These are phyloP conservation scores for Scophthalmus maximus DNA, from an alignment of 2,113 vertebrate species.

Conservation along the genomic window DNA sequence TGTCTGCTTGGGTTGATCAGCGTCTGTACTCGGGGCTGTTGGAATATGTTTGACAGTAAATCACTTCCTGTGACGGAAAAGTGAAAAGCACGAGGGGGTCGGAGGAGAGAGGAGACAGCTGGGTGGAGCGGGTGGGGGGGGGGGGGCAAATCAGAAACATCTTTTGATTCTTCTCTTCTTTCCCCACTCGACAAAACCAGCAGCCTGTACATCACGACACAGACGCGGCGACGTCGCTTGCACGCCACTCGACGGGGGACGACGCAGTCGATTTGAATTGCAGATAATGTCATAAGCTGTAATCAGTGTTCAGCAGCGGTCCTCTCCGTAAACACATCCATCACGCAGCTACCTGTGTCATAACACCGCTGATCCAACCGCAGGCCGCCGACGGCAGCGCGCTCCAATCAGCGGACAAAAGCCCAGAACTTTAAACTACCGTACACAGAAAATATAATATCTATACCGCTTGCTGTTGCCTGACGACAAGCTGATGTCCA, in stretches of 20 bases:
- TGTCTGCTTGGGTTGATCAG: slow-evolving; percentile 30
- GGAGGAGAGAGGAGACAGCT: slow-evolving; percentile 18
- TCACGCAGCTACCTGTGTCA: slow-evolving; percentile 42
- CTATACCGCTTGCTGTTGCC: not conserved
- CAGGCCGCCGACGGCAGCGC: not conserved
- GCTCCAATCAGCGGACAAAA: slow-evolving; percentile 2
- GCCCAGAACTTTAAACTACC: slow-evolving; percentile 15
- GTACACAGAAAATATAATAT: slow-evolving; percentile 16
- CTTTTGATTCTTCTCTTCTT: slow-evolving; percentile 25
- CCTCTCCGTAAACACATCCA: slow-evolving; percentile 25
- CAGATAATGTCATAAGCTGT: slow-evolving; percentile 28
- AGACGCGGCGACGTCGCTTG: not conserved
- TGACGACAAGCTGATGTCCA: not conserved
- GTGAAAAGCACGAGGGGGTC: slow-evolving; percentile 40
- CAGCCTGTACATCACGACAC: not conserved
- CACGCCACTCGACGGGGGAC: not conserved
- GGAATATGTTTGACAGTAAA: slow-evolving; percentile 71
- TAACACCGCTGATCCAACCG: slow-evolving; percentile 28
- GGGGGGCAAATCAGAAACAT: slow-evolving; percentile 46
- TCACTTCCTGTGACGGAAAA: slow-evolving; percentile 68
- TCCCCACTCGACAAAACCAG: not conserved
- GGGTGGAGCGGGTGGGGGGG: not conserved
- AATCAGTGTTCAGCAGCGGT: slow-evolving; percentile 31
- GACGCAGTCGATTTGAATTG: slow-evolving; percentile 34
- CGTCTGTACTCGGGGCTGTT: slow-evolving; percentile 26